A percentile compares a stretch with the other conserved stretches of the same genome.
Conservation (phyloP, 2,797 vertebrate genomes). For the Coreius guichenoti region DNA sequence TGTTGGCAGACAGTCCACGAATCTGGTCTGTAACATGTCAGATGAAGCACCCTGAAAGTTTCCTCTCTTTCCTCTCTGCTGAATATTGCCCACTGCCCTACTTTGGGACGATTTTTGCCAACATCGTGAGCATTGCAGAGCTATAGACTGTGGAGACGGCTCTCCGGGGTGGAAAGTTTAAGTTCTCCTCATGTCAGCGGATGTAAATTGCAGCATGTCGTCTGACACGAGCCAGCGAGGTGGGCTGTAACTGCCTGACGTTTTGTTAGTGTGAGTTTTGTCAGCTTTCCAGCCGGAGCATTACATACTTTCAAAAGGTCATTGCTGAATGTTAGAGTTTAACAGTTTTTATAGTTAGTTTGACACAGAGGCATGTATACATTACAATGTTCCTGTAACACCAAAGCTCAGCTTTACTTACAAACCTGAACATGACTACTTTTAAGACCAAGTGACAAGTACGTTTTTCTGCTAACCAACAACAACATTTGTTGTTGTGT, state of each 20-base stretch:
- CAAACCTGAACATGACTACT: neutral
- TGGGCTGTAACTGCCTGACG: slow-evolving; percentile 65
- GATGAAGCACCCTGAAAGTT: slow-evolving; percentile 33
- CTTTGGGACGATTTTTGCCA: slow-evolving; percentile 64
- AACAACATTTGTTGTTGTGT: neutral
- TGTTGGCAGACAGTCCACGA: slow-evolving; percentile 41
- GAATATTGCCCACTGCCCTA: slow-evolving; percentile 25
- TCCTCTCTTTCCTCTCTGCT: neutral
- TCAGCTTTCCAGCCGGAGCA: slow-evolving; percentile 70
- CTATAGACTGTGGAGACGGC: slow-evolving; percentile 73
- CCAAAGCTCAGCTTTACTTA: neutral
- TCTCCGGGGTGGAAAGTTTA: slow-evolving; percentile 76
- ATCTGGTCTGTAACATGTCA: slow-evolving; percentile 63
- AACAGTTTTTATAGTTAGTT: slow-evolving; percentile 9
- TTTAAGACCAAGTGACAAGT: neutral
- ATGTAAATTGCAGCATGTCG: slow-evolving; percentile 73
- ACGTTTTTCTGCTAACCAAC: neutral
- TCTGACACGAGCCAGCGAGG: slow-evolving; percentile 68
- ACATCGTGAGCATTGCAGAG: slow-evolving; percentile 71
- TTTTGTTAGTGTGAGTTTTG: slow-evolving; percentile 74
- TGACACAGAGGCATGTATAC: slow-evolving; percentile 27
- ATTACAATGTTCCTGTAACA: neutral
- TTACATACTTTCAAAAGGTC: neutral
- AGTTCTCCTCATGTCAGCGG: slow-evolving; percentile 70
- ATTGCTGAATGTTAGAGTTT: slow-evolving; percentile 19